phyloP scores from a whole-genome alignment of 1,140 invertebrate species.

The Drosophila serrata region DNA sequence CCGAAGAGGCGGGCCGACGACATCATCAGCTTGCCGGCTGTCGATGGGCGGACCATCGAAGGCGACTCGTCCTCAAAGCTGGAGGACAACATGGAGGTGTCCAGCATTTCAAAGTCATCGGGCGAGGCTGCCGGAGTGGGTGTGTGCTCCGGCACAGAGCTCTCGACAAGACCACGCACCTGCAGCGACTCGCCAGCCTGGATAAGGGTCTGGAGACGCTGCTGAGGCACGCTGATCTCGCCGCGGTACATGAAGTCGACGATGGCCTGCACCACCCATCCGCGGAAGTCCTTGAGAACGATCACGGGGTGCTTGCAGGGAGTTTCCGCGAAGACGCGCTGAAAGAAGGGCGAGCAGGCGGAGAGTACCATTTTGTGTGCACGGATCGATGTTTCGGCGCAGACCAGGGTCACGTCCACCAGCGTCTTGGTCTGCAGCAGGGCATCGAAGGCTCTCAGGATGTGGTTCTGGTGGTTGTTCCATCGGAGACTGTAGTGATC shows the following conservation, averaged over 20 bases:
- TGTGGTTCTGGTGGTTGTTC: constrained; percentile 96
- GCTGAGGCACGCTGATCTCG: constrained; percentile 94
- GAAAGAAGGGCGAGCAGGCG: constrained; percentile 96
- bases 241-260: constrained; percentile 97
- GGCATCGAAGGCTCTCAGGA: constrained; percentile 93
- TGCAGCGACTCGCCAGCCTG: constrained; percentile 94
- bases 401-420: constrained; percentile 95
- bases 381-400: constrained; percentile 92
- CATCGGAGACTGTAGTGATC: constrained; percentile 96
- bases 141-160: constrained; percentile 88
- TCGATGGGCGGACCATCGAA: constrained; percentile 64
- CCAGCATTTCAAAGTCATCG: constrained; percentile 86
- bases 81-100: constrained; percentile 69
- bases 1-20: constrained; percentile 69
- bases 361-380: constrained; percentile 96
- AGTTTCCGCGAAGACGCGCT: constrained; percentile 94
- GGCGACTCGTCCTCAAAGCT: constrained; percentile 78
- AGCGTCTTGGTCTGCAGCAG: constrained; percentile 93
- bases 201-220: constrained; percentile 92
- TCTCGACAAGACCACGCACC: constrained; percentile 91
- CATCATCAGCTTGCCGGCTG: constrained; percentile 69
- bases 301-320: constrained; percentile 97
- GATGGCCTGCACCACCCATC: constrained; percentile 94
- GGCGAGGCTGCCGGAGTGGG: constrained; percentile 88
- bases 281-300: constrained; percentile 94